These are phyloP conservation scores for Falco concolor DNA, from an alignment of 2,797 vertebrate species.

Conservation along the genomic window DNA sequence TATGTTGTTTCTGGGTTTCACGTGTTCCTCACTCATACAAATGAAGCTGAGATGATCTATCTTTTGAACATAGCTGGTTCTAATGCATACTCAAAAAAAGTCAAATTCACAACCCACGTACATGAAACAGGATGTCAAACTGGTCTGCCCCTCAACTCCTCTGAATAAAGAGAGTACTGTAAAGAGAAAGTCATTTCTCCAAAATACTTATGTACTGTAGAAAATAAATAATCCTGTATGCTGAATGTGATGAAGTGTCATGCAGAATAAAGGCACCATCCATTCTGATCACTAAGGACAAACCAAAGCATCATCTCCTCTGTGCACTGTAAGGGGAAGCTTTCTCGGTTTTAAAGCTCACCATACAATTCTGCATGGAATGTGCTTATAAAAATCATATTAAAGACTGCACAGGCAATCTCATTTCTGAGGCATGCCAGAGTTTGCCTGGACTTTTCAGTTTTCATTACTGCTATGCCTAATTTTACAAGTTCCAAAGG, in stretches of 20 bases:
- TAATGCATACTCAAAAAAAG: background rate
- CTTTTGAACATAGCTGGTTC: background rate
- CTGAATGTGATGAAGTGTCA: background rate
- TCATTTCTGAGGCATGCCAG: background rate
- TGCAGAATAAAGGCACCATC: background rate
- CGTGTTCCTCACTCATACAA: background rate
- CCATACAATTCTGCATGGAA: background rate
- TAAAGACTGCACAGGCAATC: background rate
- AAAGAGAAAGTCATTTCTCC: background rate
- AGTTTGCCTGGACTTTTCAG: background rate
- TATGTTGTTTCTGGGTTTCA: background rate
- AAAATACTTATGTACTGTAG: background rate
- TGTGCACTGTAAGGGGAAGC: background rate
- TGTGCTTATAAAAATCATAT: background rate
- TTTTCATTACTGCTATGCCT: background rate
- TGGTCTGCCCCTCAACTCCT: background rate
- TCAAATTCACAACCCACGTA: background rate
- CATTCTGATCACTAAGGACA: background rate
- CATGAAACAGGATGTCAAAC: background rate
- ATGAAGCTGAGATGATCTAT: background rate
- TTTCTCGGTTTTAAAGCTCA: background rate
- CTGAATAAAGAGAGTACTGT: background rate
- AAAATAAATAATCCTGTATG: background rate
- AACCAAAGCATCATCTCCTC: background rate
- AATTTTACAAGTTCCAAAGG: background rate